Base-by-base conservation (phyloP, 2,113 vertebrate genomes). In the Anthoscopus minutus region DNA sequence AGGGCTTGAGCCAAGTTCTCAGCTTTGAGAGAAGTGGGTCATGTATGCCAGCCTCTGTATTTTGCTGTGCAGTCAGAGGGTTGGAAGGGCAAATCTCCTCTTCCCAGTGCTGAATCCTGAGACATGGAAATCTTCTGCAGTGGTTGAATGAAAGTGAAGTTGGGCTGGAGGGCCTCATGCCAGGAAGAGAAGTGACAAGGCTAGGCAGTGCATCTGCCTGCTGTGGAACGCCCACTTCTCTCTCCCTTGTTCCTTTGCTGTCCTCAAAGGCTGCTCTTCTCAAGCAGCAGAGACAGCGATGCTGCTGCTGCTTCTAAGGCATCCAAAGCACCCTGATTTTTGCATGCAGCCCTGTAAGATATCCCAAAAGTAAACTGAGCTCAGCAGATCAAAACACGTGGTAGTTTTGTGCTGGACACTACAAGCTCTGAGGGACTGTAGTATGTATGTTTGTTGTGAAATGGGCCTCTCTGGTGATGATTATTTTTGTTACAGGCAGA, bases 401-500 rank as follows among this genome's bases (percentile, higher is more conserved):
- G 65, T 88, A 61, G 67, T 70, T 93, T 94, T 85, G 58, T 91
- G 58, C 38, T 4, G 54, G 85, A 87, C 2, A 3, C 84, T 61
- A 72, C 47, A 45, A 82, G 57, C 57, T 85, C 84, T 57, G 53
- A 82, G 91, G 81, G 89, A 87, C 70, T 91, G 70, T 81, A 91
- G 74, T 90, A 38, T 74, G n/a, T 64, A 47, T 88, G 69, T 94
- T 94, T 95, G 78, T 93, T 93, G 87, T 94, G 89, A 95, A 94
- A 94, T 0, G 2, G 24, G 64, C 91, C 81, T 89, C 87, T 94
- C 81, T 91, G 60, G 74, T 88, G 71, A 89, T 87, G 93, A 85
- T 95, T 94, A 91, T 92, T 96, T 96, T 94, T 95, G 85, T 94
- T 93, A 94, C 54, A 94, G 89, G 44, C 93, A 89, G 66, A 88